A percentile compares a stretch with the other conserved stretches of the same genome.
These are phyloP conservation scores for Lophotis ruficrista DNA, from an alignment of 2,113 vertebrate genomes.

Conservation along the genomic window DNA sequence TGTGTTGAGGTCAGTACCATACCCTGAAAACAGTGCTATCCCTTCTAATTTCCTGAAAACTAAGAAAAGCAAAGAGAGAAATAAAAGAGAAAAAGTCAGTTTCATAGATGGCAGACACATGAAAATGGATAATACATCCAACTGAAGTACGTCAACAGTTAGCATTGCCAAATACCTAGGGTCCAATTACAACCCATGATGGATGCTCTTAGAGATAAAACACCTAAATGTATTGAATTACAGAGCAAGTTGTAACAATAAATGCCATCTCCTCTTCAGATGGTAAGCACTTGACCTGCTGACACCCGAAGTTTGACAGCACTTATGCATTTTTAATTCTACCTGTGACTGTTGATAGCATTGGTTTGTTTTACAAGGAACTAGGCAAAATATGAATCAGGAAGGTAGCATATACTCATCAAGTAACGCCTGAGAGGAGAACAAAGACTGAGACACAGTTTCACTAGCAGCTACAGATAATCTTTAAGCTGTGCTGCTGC, in stretches of 20 bases:
- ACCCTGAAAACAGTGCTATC: background rate
- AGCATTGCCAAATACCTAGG: fast-evolving
- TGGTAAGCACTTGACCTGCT: background rate
- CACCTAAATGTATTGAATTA: background rate
- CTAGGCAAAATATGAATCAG: background rate
- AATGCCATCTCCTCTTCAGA: background rate
- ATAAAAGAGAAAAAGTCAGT: background rate
- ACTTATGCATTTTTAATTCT: background rate
- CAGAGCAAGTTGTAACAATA: background rate
- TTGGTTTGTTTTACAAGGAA: background rate
- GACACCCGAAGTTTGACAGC: background rate
- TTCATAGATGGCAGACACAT: background rate
- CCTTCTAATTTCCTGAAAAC: background rate
- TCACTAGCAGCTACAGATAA: background rate
- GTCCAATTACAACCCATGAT: background rate
- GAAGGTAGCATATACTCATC: background rate
- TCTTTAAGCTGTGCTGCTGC: background rate
- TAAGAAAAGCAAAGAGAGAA: background rate
- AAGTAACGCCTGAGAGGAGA: background rate
- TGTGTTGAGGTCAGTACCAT: background rate
- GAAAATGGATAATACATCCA: background rate
- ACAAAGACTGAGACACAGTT: background rate
- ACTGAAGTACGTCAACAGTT: background rate
- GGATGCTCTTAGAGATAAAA: background rate
- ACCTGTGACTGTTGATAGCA: background rate